Percentiles rank a stretch among this genome's conserved stretches.
Evolutionary conservation across 2,888 invertebrate species (phyloP).

Genomic region (Brassicogethes aeneus): DNA sequence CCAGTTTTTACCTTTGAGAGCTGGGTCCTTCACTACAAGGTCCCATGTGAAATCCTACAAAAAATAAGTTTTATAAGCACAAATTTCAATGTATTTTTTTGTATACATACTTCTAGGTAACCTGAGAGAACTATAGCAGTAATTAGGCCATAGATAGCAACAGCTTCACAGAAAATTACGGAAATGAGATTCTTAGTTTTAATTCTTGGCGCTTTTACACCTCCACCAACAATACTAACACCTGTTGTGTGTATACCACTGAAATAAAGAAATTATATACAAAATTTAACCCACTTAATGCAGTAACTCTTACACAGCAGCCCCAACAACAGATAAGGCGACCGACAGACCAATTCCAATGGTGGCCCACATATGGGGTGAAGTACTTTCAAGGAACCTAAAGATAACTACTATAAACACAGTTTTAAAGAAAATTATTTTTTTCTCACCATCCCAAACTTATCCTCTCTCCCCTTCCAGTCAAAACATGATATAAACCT

Average conservation of each 20-base stretch:
- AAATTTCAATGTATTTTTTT: background rate
- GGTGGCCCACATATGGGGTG: conserved; percentile 96
- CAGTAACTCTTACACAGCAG: conserved; percentile 67
- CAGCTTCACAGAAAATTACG: conserved; percentile 99
- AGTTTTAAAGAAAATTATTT: background rate
- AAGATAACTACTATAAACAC: conserved; percentile 11
- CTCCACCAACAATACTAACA: conserved; percentile 91
- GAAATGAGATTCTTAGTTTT: conserved; percentile 99
- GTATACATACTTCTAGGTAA: conserved; percentile 37
- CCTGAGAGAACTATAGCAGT: conserved; percentile 95
- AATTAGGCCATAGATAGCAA: conserved; percentile 97
- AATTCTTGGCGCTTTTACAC: conserved; percentile 96
- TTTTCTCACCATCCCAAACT: conserved; percentile 69
- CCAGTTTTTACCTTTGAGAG: conserved; percentile 57
- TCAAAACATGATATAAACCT: conserved; percentile 60
- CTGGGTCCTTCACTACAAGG: conserved; percentile 28
- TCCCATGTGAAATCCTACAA: conserved; percentile 42
- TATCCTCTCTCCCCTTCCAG: conserved; percentile 77
- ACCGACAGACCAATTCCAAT: conserved; percentile 89
- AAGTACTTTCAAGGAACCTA: conserved; percentile 76
- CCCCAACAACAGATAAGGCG: conserved; percentile 92
- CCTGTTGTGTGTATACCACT: conserved; percentile 96
- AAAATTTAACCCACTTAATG: background rate
- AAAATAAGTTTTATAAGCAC: background rate
- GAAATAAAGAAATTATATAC: conserved; percentile 21